phyloP scores from a whole-genome alignment of 1,140 invertebrate genomes.

The Megalonaias nervosa region DNA sequence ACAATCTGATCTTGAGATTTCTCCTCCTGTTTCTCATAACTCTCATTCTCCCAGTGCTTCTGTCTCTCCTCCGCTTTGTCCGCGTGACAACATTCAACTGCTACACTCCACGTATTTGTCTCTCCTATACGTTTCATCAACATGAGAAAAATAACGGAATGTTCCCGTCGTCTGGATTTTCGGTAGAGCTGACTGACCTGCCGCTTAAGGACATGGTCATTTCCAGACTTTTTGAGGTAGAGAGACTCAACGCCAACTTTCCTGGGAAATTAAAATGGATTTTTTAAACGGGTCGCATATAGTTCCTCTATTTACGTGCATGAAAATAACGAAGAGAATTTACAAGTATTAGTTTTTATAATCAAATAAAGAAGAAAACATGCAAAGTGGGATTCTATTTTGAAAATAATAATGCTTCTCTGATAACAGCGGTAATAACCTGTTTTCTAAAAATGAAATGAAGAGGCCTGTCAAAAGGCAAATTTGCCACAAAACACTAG shows the following conservation, averaged over 20 bases:
- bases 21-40: conserved; percentile 10
- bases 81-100: conserved; percentile 12
- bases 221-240: not conserved
- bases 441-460: too few relatives aligned
- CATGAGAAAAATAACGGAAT: conserved; percentile 7
- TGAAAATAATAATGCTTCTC: too few relatives aligned
- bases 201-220: not conserved
- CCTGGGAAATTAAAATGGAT: not conserved
- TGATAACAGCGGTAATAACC: too few relatives aligned
- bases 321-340: too few relatives aligned
- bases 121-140: conserved; percentile 17
- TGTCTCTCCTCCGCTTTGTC: not conserved
- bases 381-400: too few relatives aligned
- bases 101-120: conserved; percentile 10
- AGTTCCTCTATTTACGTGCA: too few relatives aligned
- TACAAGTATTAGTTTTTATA: too few relatives aligned
- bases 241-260: conserved; percentile 1
- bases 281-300: too few relatives aligned
- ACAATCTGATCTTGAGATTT: not conserved
- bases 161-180: conserved; percentile 20
- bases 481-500: too few relatives aligned
- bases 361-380: too few relatives aligned
- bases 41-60: conserved; percentile 4
- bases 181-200: conserved; percentile 17
- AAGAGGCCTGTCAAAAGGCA: too few relatives aligned